phyloP scores from a whole-genome alignment of 2,113 vertebrate species.

The Colinus virginianus region DNA sequence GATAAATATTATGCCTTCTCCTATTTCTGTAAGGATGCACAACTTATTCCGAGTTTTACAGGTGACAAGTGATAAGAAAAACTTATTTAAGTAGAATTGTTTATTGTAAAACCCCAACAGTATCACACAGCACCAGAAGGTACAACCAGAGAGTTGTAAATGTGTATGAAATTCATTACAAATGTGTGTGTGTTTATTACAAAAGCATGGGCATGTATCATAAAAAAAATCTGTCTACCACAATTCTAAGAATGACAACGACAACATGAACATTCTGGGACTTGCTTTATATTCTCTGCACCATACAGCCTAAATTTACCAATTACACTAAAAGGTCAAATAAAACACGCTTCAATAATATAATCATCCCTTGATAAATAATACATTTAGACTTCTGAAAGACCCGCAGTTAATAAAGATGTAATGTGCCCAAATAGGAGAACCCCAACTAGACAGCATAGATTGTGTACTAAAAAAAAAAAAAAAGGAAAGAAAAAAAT shows the following conservation, averaged over 20 bases:
- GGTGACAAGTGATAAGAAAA: not conserved
- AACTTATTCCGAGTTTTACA: not conserved
- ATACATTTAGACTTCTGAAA: not conserved
- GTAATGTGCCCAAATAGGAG: not conserved
- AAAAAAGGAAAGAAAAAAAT: not conserved
- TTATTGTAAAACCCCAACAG: not conserved
- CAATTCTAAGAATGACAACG: not conserved
- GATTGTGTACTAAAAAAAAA: not conserved
- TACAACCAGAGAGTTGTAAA: not conserved
- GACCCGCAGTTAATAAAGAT: not conserved
- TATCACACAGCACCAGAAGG: not conserved
- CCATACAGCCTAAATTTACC: rapidly evolving
- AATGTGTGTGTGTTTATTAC: not conserved
- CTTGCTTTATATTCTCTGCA: not conserved
- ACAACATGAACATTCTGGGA: rapidly evolving
- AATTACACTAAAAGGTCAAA: not conserved
- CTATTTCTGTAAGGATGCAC: not conserved
- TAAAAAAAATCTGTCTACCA: not conserved
- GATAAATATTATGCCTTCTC: not conserved
- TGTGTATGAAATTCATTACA: not conserved
- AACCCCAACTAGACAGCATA: not conserved
- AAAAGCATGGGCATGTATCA: not conserved
- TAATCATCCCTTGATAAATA: not conserved
- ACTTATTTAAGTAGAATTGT: not conserved
- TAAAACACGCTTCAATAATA: not conserved